Percentiles rank a stretch among this genome's conserved stretches.
Conservation (phyloP, 2,888 invertebrate species). For the Melipona bicolor region DNA sequence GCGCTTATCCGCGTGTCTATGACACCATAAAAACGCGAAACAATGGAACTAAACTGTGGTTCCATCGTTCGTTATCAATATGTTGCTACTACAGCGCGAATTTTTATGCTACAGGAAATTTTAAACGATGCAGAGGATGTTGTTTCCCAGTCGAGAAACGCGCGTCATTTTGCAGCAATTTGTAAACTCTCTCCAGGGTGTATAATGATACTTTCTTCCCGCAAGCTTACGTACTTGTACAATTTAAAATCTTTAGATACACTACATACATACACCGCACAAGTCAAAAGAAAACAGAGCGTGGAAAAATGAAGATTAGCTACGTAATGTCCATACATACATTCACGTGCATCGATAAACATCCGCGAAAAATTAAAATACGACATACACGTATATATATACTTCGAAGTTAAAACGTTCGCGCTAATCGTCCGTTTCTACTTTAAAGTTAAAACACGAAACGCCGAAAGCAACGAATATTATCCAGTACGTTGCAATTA, state of each 20-base stretch:
- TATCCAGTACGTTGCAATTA: background rate
- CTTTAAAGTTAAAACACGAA: background rate
- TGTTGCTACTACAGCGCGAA: too few species aligned
- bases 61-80: background rate
- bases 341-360: conserved; percentile 55
- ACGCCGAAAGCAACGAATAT: background rate
- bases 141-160: background rate
- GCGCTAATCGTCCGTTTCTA: background rate
- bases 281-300: background rate
- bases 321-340: conserved; percentile 35
- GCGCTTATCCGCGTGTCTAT: conserved; percentile 6
- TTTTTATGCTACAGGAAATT: too few species aligned
- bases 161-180: background rate
- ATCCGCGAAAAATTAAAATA: conserved; percentile 60
- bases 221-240: background rate
- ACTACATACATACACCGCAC: background rate
- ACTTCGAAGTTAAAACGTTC: background rate
- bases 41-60: background rate
- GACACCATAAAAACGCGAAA: conserved; percentile 12
- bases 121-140: too few species aligned
- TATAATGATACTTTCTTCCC: background rate
- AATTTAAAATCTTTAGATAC: background rate
- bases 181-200: background rate
- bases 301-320: conserved; percentile 3
- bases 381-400: conserved; percentile 31